Conservation (phyloP, 2,113 vertebrate genomes). For the Scytalopus superciliaris region DNA sequence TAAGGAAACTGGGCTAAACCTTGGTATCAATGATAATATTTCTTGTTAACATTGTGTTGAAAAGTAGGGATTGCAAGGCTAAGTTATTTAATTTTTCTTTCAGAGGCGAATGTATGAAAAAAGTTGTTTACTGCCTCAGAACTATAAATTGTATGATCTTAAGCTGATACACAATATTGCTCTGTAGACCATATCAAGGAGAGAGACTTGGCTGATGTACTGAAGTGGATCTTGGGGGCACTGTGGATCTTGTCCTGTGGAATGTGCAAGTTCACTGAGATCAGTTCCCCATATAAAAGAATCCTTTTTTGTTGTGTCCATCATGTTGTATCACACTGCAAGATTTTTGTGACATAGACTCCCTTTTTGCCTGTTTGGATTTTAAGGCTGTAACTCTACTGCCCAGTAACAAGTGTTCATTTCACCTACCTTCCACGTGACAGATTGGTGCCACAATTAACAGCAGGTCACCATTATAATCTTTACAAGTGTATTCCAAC, state of each 20-base stretch:
- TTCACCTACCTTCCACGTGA: not conserved
- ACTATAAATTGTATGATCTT: not conserved
- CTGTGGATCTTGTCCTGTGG: not conserved
- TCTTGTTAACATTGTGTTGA: not conserved
- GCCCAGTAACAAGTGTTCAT: not conserved
- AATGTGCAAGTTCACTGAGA: not conserved
- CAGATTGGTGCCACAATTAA: not conserved
- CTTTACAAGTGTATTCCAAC: not conserved
- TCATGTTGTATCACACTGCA: not conserved
- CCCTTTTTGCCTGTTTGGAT: not conserved
- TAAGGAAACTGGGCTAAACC: not conserved
- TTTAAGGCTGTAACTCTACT: not conserved
- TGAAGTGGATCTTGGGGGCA: not conserved
- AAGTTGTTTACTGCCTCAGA: not conserved
- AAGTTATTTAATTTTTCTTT: not conserved
- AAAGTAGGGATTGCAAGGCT: not conserved
- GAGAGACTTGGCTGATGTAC: not conserved
- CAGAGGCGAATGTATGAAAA: not conserved
- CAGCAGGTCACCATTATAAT: not conserved
- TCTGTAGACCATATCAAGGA: not conserved
- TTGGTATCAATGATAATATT: not conserved
- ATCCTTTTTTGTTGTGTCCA: not conserved
- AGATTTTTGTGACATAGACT: not conserved
- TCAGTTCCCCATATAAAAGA: not conserved
- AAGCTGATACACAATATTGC: not conserved